A percentile compares a stretch with the other conserved stretches of the same genome.
Evolutionary conservation across 2,797 vertebrate species (phyloP).

Genomic region (Coranthus polyacanthus): DNA sequence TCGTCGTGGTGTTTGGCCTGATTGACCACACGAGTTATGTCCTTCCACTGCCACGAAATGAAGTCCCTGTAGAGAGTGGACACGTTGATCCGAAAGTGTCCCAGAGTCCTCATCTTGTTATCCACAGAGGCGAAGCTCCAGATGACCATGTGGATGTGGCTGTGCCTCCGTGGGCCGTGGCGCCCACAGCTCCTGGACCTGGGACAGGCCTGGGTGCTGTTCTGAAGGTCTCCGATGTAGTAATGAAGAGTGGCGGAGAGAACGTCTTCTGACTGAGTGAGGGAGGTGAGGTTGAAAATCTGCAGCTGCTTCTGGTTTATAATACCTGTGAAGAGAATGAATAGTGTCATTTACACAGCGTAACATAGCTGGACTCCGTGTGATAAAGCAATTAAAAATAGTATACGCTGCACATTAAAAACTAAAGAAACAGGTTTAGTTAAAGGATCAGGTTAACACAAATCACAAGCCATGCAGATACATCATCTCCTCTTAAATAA

Average conservation of each 20-base stretch:
- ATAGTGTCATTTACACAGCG: constrained; percentile 2
- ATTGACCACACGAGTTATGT: constrained; percentile 90
- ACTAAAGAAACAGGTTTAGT: no score
- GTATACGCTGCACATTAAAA: no score
- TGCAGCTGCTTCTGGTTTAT: constrained; percentile 85
- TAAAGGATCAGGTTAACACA: no score
- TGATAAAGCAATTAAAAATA: neutral
- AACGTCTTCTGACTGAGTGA: constrained; percentile 93
- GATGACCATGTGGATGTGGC: constrained; percentile 86
- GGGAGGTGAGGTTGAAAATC: constrained; percentile 94
- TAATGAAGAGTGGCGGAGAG: constrained; percentile 93
- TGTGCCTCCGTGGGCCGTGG: constrained; percentile 68
- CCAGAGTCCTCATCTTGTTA: constrained; percentile 84
- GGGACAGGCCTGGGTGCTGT: constrained; percentile 60
- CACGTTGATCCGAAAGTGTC: constrained; percentile 86
- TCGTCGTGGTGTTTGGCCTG: constrained; percentile 87
- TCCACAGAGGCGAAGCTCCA: constrained; percentile 86
- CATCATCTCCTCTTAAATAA: no score
- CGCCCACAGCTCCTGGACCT: constrained; percentile 62
- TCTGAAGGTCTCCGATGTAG: constrained; percentile 87
- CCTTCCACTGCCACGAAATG: constrained; percentile 92
- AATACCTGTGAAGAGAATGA: constrained; percentile 78
- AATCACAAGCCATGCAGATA: no score
- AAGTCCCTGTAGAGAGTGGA: constrained; percentile 81
- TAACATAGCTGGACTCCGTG: no score